Percentiles rank a stretch among this genome's conserved stretches.
phyloP scores from a whole-genome alignment of 2,113 vertebrate species.

The Archocentrus centrarchus region DNA sequence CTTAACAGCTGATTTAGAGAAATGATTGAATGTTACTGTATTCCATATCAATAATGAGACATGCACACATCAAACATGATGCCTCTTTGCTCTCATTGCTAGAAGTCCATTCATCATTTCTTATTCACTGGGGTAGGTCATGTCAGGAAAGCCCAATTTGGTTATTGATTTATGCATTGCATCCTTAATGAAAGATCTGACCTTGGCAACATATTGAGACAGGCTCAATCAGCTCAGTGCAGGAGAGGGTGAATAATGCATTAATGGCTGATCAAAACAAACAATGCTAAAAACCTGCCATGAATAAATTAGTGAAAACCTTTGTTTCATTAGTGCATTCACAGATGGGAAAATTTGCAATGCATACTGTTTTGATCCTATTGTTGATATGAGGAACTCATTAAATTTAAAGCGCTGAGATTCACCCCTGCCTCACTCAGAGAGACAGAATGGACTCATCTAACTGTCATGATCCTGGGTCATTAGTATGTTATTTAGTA shows the following conservation, averaged over 20 bases:
- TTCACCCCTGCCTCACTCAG: background rate
- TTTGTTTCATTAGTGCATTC: constrained; percentile 46
- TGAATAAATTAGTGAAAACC: constrained; percentile 57
- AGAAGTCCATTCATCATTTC: constrained; percentile 61
- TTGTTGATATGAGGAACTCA: constrained; percentile 1
- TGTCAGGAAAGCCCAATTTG: constrained; percentile 45
- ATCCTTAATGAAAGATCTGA: constrained; percentile 69
- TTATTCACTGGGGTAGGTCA: constrained; percentile 34
- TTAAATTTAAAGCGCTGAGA: background rate
- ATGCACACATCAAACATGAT: constrained; percentile 7
- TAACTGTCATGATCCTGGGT: no score
- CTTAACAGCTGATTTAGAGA: background rate
- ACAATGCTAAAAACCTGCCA: constrained; percentile 42
- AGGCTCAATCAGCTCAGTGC: constrained; percentile 54
- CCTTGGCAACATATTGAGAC: constrained; percentile 69
- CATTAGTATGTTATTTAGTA: no score
- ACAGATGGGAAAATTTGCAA: background rate
- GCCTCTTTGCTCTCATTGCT: constrained; percentile 24
- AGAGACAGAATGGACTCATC: background rate
- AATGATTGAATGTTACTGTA: background rate
- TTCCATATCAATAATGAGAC: constrained; percentile 24
- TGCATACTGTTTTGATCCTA: constrained; percentile 17
- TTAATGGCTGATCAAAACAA: constrained; percentile 71
- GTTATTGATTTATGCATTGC: constrained; percentile 59
- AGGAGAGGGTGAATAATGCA: constrained; percentile 66